phyloP scores from a whole-genome alignment of 2,113 vertebrate genomes.

The Chelonoidis abingdonii region DNA sequence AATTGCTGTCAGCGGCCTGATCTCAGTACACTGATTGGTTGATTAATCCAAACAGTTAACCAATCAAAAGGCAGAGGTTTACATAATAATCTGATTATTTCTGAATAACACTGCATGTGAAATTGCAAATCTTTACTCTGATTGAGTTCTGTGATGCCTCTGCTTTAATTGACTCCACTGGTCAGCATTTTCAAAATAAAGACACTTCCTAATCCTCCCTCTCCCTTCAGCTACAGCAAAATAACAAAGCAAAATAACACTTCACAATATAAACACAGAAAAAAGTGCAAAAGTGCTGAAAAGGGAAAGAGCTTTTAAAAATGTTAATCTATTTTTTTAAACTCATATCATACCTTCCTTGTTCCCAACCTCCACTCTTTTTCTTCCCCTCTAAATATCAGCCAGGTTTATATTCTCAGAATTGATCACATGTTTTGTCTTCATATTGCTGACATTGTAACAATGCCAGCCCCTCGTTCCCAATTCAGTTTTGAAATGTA shows the following conservation, averaged over 20 bases:
- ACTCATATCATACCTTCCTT: neutral
- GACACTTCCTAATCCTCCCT: neutral
- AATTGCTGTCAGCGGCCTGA: neutral
- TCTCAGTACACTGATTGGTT: conserved; percentile 4
- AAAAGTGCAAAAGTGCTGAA: neutral
- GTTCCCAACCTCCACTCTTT: neutral
- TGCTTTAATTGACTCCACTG: conserved; percentile 10
- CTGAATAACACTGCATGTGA: neutral
- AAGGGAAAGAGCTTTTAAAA: neutral
- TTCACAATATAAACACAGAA: neutral
- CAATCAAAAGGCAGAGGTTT: neutral
- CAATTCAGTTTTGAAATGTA: neutral
- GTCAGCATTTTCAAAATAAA: neutral
- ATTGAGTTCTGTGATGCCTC: neutral
- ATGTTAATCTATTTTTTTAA: neutral
- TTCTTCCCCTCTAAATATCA: neutral
- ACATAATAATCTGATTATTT: conserved; percentile 3
- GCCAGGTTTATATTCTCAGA: neutral
- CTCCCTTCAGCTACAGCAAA: accelerated
- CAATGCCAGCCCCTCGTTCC: neutral
- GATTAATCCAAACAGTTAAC: conserved; percentile 31
- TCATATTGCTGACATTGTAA: accelerated
- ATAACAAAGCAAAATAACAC: neutral
- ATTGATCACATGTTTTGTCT: neutral
- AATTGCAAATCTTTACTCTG: neutral